These are phyloP conservation scores for Decapterus maruadsi DNA, from an alignment of 2,797 vertebrate genomes.

Conservation along the genomic window DNA sequence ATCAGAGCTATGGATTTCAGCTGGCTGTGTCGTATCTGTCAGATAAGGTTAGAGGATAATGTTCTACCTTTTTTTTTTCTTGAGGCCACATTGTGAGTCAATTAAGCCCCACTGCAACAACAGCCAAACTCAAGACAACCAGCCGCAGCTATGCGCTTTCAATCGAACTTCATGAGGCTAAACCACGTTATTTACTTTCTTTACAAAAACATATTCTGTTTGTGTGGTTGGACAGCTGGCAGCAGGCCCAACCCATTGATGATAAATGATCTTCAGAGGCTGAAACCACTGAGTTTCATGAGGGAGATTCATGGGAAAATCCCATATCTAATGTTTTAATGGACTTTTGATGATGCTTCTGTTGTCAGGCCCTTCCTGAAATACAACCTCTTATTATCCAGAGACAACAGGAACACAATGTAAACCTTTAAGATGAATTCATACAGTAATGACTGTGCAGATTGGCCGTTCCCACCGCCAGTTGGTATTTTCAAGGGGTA, in stretches of 20 bases:
- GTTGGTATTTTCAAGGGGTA: background rate
- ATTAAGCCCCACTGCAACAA: conserved; percentile 39
- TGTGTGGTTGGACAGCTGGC: background rate
- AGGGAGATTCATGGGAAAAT: background rate
- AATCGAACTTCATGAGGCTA: background rate
- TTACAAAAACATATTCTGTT: conserved; percentile 1
- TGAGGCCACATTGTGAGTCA: conserved; percentile 25
- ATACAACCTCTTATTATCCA: conserved; percentile 4
- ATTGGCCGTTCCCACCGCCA: background rate
- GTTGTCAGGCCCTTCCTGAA: background rate
- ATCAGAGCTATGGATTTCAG: background rate
- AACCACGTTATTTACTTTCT: conserved; percentile 6
- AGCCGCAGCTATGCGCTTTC: conserved; percentile 6
- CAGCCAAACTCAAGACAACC: conserved; percentile 36
- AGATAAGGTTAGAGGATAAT: conserved; percentile 11
- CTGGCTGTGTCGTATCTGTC: conserved; percentile 13
- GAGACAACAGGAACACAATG: background rate
- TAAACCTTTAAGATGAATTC: background rate
- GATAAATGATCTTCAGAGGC: background rate
- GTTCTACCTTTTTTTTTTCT: conserved; percentile 19
- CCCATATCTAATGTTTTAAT: background rate
- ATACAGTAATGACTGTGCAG: background rate
- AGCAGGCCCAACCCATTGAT: background rate
- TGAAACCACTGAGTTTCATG: background rate
- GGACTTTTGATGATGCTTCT: background rate